Evolutionary conservation across 1,140 invertebrate genomes (phyloP).

Genomic region (Hycleus phaleratus): DNA sequence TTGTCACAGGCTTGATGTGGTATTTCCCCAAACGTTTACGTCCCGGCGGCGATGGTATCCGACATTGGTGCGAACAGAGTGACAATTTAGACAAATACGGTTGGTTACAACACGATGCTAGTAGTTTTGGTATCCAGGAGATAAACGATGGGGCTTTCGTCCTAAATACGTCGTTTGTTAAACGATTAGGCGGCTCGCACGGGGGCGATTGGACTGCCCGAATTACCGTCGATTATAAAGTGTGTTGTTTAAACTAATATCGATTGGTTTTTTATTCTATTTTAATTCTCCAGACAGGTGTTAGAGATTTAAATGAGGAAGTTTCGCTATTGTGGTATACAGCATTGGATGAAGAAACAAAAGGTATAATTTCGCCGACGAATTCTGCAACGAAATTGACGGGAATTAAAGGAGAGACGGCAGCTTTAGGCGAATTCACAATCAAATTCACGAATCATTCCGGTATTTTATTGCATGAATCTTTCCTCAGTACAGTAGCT

Average conservation of each 20-base stretch:
- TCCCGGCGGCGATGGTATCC: constrained; percentile 61
- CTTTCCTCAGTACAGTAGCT: constrained; percentile 62
- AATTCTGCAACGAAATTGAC: constrained; percentile 50
- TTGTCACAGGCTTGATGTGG: constrained; percentile 95
- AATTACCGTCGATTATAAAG: constrained; percentile 61
- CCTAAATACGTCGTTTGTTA: constrained; percentile 84
- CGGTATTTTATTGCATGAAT: constrained; percentile 60
- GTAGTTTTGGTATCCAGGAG: constrained; percentile 84
- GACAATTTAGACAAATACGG: constrained; percentile 74
- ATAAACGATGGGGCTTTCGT: constrained; percentile 73
- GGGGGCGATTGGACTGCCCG: constrained; percentile 91
- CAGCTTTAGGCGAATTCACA: constrained; percentile 70
- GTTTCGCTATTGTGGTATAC: constrained; percentile 71
- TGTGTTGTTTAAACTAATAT: constrained; percentile 30
- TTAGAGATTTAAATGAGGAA: constrained; percentile 38
- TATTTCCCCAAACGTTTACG: constrained; percentile 66
- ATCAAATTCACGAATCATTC: constrained; percentile 43
- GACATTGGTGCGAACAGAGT: constrained; percentile 91
- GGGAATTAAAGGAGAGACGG: constrained; percentile 68
- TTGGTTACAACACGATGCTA: constrained; percentile 90
- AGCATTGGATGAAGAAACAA: constrained; percentile 62
- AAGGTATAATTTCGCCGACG: constrained; percentile 51
- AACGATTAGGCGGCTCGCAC: constrained; percentile 64
- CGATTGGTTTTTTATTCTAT: background rate
- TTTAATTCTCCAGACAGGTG: background rate